A percentile compares a stretch with the other conserved stretches of the same genome.
Evolutionary conservation across 1,140 invertebrate genomes (phyloP).

Genomic region (Orchestia grillus): DNA sequence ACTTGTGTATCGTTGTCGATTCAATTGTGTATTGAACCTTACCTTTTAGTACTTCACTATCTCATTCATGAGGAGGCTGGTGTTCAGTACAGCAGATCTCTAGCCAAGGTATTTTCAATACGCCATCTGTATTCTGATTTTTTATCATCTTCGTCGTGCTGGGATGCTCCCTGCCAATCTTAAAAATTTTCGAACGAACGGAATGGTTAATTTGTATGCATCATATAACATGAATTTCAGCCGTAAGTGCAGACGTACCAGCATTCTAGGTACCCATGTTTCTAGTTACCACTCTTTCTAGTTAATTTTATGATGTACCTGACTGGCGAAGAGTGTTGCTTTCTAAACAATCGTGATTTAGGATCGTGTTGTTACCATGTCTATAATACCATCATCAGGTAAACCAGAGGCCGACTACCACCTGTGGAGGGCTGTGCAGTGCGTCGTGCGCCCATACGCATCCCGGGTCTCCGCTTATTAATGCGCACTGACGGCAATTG

Average conservation of each 20-base stretch:
- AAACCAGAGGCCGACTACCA: neutral
- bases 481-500: conserved; percentile 3
- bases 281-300: neutral
- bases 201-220: neutral
- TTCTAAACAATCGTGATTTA: neutral
- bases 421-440: neutral
- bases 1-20: too few relatives aligned
- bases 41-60: too few relatives aligned
- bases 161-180: too few relatives aligned
- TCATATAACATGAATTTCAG: too few relatives aligned
- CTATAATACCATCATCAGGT: neutral
- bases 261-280: neutral
- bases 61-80: too few relatives aligned
- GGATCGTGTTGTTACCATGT: neutral
- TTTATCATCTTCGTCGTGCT: too few relatives aligned
- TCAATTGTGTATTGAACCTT: too few relatives aligned
- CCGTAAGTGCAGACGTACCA: neutral
- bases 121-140: too few relatives aligned
- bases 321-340: neutral
- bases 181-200: too few relatives aligned
- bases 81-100: too few relatives aligned
- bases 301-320: neutral
- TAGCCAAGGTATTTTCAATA: too few relatives aligned
- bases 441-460: neutral
- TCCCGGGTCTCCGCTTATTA: neutral